Base-by-base conservation (phyloP, 2,113 vertebrate genomes). In the Epinephelus lanceolatus region DNA sequence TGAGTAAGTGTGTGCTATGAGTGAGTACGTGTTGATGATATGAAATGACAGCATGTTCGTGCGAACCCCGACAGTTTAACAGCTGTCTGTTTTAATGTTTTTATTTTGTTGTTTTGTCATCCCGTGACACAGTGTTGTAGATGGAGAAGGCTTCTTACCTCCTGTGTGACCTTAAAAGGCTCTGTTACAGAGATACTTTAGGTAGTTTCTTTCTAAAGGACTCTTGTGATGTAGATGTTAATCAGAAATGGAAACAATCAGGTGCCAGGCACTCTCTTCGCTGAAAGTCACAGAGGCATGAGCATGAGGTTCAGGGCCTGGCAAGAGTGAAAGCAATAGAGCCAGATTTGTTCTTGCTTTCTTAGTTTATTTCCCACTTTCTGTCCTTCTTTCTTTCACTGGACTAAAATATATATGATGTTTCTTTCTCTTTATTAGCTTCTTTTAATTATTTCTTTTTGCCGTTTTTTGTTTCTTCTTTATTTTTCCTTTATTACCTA, bases 101-200 rank as follows among this genome's bases (percentile, higher is more conserved):
- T 80, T 73, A 11, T 78, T 59, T 77, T 8, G 12, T 0, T 86
- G 21, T 67, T 45, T 63, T 77, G 49, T 85, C 75, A 74, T 62
- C 76, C 6, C 17, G 19, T 52, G 65, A 25, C 52, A 30, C 52
- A 30, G 47, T 3, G 21, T 12, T 21, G 8, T 25, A 2, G 23
- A 27, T 51, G 14, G 15, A 6, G 2, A 71, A 11, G 12, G 59
- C 9, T 5, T 33, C 6, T 19, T 42, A 45, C 3, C 27, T 11
- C 3, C 55, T 52, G 18, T 33, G 6, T 11, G n/a, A 67, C 88
- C 84, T 83, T 90, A 87, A 77, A 92, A 75, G 81, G 88, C 19
- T 79, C 6, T 27, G 49, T 74, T 14, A 56, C n/a, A 52, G 61
- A 47, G 18, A 61, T 52, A 56, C 23, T 67, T 51, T 15, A 62